These are phyloP conservation scores for Sander lucioperca DNA, from an alignment of 2,113 vertebrate genomes.

Conservation along the genomic window DNA sequence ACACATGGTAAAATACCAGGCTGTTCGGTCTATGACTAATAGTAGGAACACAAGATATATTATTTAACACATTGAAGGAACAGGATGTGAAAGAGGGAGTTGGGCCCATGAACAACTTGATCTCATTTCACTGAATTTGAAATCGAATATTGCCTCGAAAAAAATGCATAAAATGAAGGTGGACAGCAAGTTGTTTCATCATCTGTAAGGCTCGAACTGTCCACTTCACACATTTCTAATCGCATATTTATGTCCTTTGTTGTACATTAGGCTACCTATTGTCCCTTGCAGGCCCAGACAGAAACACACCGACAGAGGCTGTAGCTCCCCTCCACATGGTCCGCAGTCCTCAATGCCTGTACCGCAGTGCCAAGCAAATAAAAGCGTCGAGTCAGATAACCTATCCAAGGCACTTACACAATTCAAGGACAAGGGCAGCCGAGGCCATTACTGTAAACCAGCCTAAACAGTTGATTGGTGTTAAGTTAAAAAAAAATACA, in stretches of 20 bases:
- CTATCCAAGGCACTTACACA: conserved; percentile 84
- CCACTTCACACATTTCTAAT: conserved; percentile 36
- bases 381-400: conserved; percentile 88
- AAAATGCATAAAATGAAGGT: conserved; percentile 5
- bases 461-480: conserved; percentile 18
- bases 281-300: conserved; percentile 51
- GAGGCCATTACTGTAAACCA: conserved; percentile 64
- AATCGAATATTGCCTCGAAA: not conserved
- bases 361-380: conserved; percentile 86
- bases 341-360: conserved; percentile 82
- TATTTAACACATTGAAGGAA: conserved; percentile 31
- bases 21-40: conserved; percentile 18
- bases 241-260: conserved; percentile 46
- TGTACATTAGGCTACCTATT: conserved; percentile 50
- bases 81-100: conserved; percentile 7
- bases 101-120: conserved; percentile 5
- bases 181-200: conserved; percentile 8
- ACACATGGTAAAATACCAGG: not conserved
- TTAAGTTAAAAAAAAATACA: not conserved
- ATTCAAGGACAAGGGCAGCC: conserved; percentile 86
- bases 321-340: conserved; percentile 74
- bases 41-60: conserved; percentile 31
- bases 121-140: conserved; percentile 6
- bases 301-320: conserved; percentile 52
- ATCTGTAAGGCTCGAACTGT: conserved; percentile 8